These are phyloP conservation scores for Acholoe squamosa DNA, from an alignment of 2,888 invertebrate genomes.

Conservation along the genomic window DNA sequence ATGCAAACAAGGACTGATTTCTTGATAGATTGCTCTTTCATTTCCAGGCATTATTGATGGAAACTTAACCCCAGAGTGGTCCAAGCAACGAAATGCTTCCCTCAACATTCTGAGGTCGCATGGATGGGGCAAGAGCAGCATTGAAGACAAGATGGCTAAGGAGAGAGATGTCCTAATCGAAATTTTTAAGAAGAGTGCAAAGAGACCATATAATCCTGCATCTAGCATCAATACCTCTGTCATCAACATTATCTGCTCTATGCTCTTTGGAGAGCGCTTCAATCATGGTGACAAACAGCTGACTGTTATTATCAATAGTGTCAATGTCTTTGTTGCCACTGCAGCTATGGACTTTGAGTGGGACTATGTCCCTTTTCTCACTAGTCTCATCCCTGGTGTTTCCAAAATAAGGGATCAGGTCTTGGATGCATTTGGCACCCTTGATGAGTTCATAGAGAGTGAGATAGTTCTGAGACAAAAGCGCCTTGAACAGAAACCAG, in stretches of 20 bases:
- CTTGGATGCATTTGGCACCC: neutral
- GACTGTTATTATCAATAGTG: neutral
- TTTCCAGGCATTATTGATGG: constrained; percentile 61
- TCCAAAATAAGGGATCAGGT: neutral
- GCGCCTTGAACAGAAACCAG: neutral
- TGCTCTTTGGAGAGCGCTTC: constrained; percentile 35
- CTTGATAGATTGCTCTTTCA: too few relatives aligned
- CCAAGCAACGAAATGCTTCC: constrained; percentile 22
- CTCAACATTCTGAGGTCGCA: constrained; percentile 2
- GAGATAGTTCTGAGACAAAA: neutral
- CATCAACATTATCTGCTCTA: constrained; percentile 55
- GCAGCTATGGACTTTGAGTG: neutral
- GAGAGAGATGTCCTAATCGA: constrained; percentile 41
- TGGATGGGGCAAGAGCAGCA: constrained; percentile 55
- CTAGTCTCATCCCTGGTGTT: neutral
- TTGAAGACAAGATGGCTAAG: constrained; percentile 24
- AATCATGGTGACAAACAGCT: neutral
- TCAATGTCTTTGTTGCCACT: neutral
- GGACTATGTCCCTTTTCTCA: neutral
- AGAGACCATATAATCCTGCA: neutral
- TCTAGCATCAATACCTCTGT: neutral
- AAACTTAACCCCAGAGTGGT: constrained; percentile 25
- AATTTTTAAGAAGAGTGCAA: neutral
- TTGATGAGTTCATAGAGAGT: neutral
- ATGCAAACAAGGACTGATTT: too few relatives aligned